Evolutionary conservation across 2,797 vertebrate species (phyloP).

Genomic region (Brachyrhaphis roseni): DNA sequence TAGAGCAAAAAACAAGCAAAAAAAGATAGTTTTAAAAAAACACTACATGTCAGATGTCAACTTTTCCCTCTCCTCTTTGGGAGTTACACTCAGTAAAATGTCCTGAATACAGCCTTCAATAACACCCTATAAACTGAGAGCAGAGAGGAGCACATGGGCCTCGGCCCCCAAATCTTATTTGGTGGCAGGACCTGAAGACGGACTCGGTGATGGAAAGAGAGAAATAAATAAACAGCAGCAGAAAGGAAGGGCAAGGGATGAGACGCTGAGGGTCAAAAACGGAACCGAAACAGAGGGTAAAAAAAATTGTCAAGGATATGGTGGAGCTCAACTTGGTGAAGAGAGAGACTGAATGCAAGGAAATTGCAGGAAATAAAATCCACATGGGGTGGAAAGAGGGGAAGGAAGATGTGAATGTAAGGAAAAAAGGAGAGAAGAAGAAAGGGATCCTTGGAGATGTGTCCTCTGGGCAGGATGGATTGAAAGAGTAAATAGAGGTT

Average conservation of each 20-base stretch:
- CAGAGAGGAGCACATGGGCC: constrained; percentile 42
- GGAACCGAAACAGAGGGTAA: constrained; percentile 38
- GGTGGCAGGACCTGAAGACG: constrained; percentile 65
- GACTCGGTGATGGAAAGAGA: constrained; percentile 54
- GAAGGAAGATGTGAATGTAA: constrained; percentile 26
- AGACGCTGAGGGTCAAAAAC: constrained; percentile 33
- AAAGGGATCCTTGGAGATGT: constrained; percentile 27
- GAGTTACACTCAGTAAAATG: constrained; percentile 21
- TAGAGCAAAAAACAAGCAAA: constrained; percentile 26
- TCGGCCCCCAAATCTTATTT: constrained; percentile 80
- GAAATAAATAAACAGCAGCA: constrained; percentile 60
- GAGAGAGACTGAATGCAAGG: constrained; percentile 49
- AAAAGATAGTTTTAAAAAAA: constrained; percentile 2
- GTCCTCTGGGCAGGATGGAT: constrained; percentile 51
- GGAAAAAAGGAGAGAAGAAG: constrained; percentile 20
- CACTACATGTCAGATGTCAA: constrained; percentile 5
- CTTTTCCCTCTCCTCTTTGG: constrained; percentile 17
- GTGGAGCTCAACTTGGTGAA: constrained; percentile 21
- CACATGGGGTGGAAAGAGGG: not conserved
- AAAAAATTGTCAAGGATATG: constrained; percentile 42
- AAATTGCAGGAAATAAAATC: constrained; percentile 48
- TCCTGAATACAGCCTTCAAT: constrained; percentile 72
- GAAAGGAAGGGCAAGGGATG: constrained; percentile 13
- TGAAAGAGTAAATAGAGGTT: constrained; percentile 71
- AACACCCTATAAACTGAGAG: constrained; percentile 68